phyloP scores from a whole-genome alignment of 2,113 vertebrate species.

The Rhabdomys dilectus region DNA sequence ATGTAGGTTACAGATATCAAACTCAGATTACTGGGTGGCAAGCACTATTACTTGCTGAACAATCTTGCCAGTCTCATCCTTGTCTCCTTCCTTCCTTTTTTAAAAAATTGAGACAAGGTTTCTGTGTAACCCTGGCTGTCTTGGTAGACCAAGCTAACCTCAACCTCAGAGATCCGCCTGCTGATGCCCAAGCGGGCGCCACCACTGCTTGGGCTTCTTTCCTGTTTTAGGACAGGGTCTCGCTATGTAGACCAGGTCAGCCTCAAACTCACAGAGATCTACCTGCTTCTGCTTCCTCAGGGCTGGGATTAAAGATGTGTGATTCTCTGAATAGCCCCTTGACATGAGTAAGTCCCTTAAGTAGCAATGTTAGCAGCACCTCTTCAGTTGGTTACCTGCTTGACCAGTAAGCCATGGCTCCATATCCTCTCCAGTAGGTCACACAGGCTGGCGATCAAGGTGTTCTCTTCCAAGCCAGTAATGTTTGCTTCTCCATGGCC shows the following conservation, averaged over 20 bases:
- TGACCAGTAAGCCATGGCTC: slow-evolving; percentile 97
- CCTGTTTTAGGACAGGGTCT: background rate
- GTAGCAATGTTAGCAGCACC: background rate
- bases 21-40: background rate
- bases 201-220: background rate
- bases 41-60: background rate
- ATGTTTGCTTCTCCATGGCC: slow-evolving; percentile 97
- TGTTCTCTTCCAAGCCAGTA: slow-evolving; percentile 97
- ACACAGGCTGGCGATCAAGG: slow-evolving; percentile 96
- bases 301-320: background rate
- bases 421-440: slow-evolving; percentile 98
- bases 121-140: background rate
- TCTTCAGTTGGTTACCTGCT: slow-evolving; percentile 89
- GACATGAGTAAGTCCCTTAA: background rate
- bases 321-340: too few species aligned
- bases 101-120: background rate
- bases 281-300: background rate
- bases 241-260: background rate
- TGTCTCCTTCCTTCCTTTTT: background rate
- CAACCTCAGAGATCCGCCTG: background rate
- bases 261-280: background rate
- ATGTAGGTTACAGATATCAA: too few species aligned
- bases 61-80: background rate
- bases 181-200: background rate
- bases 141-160: background rate